A percentile compares a stretch with the other conserved stretches of the same genome.
These are phyloP conservation scores for Ophiodon elongatus DNA, from an alignment of 2,113 vertebrate species.

Conservation along the genomic window DNA sequence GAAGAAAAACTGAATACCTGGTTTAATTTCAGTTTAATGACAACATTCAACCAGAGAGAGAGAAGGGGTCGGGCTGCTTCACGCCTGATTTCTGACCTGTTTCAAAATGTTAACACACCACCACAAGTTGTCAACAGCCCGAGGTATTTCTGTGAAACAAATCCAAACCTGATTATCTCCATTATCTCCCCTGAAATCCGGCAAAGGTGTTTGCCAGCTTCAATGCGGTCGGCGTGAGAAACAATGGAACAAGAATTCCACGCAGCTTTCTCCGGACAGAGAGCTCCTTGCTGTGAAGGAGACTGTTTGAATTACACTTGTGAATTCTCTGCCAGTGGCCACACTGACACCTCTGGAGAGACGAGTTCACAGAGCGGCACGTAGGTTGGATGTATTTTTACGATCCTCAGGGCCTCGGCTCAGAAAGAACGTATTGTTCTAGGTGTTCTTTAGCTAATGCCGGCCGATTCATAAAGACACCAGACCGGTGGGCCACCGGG, in stretches of 20 bases:
- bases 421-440: not conserved
- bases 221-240: not conserved
- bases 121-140: not conserved
- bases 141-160: not conserved
- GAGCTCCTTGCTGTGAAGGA: not conserved
- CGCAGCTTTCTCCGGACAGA: not conserved
- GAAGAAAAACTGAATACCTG: not conserved
- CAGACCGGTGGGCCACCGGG: not conserved
- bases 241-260: not conserved
- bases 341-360: not conserved
- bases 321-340: too few species aligned
- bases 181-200: constrained; percentile 6
- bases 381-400: not conserved
- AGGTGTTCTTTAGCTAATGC: not conserved
- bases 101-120: not conserved
- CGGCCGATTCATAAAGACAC: not conserved
- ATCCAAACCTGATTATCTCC: not conserved
- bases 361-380: not conserved
- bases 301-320: not conserved
- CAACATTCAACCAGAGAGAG: constrained; percentile 11
- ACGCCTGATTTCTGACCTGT: not conserved
- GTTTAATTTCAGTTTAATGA: constrained; percentile 18
- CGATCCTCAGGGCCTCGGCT: not conserved
- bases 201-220: not conserved
- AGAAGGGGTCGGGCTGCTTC: not conserved